Percentiles rank a stretch among this genome's conserved stretches.
Evolutionary conservation across 2,113 vertebrate genomes (phyloP).

Genomic region (Empidonax alnorum): DNA sequence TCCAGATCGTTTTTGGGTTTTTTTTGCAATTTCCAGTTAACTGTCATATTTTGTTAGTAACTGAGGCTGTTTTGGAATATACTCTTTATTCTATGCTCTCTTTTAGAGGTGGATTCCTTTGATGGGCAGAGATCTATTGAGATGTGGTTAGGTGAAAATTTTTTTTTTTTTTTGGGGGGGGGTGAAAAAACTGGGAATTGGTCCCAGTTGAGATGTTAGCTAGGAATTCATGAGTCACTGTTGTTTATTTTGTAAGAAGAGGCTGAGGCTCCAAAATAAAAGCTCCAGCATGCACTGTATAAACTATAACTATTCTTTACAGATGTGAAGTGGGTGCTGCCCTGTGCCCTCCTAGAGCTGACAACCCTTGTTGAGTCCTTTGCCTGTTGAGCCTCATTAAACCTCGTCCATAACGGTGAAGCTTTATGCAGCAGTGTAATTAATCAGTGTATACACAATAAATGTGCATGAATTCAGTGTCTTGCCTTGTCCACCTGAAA

Average conservation of each 20-base stretch:
- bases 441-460: not conserved
- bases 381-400: not conserved
- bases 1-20: not conserved
- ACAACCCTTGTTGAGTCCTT: not conserved
- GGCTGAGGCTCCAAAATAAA: not conserved
- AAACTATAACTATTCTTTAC: not conserved
- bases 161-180: not conserved
- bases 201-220: not conserved
- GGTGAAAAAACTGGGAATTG: not conserved
- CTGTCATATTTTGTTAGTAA: not conserved
- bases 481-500: slow-evolving; percentile 22
- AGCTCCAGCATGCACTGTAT: not conserved
- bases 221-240: not conserved
- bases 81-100: not conserved
- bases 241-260: not conserved
- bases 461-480: not conserved
- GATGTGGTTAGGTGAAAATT: not conserved
- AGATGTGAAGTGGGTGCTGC: not conserved
- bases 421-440: not conserved
- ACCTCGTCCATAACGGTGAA: not conserved
- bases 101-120: not conserved
- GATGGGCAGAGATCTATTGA: not conserved
- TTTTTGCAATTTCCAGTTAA: not conserved
- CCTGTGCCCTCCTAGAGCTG: not conserved
- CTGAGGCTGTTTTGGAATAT: not conserved